Conservation (phyloP, 2,113 vertebrate species). For the Phasianus colchicus region DNA sequence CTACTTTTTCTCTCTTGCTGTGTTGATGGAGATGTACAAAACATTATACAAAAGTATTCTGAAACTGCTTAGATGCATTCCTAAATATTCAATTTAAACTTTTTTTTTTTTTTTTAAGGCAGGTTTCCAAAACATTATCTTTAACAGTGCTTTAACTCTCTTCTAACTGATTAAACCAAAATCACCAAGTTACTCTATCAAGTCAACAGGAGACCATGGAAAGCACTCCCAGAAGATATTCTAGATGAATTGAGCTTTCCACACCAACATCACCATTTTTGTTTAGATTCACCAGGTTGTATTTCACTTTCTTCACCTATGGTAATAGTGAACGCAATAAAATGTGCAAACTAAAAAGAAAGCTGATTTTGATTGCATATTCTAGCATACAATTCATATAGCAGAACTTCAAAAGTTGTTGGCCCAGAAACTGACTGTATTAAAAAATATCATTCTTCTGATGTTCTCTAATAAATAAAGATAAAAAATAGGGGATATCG, state of each 20-base stretch:
- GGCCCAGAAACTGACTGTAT: not conserved
- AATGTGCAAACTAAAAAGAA: not conserved
- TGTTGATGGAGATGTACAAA: not conserved
- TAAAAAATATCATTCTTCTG: not conserved
- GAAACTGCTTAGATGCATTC: not conserved
- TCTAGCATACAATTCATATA: not conserved
- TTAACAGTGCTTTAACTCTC: not conserved
- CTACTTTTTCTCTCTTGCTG: not conserved
- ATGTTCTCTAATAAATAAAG: not conserved
- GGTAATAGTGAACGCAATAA: not conserved
- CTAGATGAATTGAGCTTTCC: not conserved
- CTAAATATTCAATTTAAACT: not conserved
- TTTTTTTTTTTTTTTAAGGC: not conserved
- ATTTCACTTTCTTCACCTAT: not conserved
- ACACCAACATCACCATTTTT: not conserved
- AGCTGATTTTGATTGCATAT: not conserved
- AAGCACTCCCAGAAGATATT: conserved; percentile 6
- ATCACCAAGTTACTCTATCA: not conserved
- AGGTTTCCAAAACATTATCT: conserved; percentile 11
- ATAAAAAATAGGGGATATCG: not conserved
- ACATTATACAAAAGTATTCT: not conserved
- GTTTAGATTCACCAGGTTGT: not conserved
- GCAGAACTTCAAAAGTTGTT: not conserved
- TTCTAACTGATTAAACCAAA: not conserved
- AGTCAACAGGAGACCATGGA: not conserved